Evolutionary conservation across 2,888 invertebrate species (phyloP), one percentile per base, ranked within the genome.

Genomic region (Eucriotettix oculatus): DNA sequence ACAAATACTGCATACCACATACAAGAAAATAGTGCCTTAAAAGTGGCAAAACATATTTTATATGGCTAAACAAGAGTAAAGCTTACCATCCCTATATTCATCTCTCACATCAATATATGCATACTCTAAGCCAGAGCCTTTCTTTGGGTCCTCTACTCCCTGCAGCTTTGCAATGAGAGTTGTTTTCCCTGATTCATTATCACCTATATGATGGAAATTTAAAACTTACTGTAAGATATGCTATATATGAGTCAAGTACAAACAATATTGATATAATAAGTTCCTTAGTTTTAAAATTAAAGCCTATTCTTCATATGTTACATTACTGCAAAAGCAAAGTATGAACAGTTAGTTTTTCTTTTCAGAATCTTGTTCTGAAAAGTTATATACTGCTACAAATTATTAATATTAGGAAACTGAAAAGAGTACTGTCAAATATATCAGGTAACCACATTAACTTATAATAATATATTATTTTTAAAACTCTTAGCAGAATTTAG

Each of bases 111-210:
- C 94, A 71, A 98, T 92, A 72, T 94, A 96, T 64, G 95, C 93
- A 76, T 97, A 98, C 78, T 98, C 97, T 68, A 98, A 79, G 16
- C 96, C 97, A 54, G 93, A 91, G 58, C 97, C 97, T 75, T 97
- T 97, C 75, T 93, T 95, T 0, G 96, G 95, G 75, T 97, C 95
- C 71, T 97, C 96, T 62, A 92, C 90, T 66, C 95, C 95, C 79
- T 96, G 95, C 67, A 97, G 79, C 78, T 95, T 96, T 52, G 97
- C 96, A 72, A 98, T 90, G 69, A 98, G 82, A 62, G 97, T 96
- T 53, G 97, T 97, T 78, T 98, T 98, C n/a, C 98, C 98, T 70
- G 91, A 90, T 77, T 97, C 94, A 80, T 94, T 95, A 72, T 98
- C 96, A 71, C 97, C 83, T 83, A 68, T 3, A 66, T 69, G 54